Evolutionary conservation across 2,797 vertebrate species (phyloP).

Genomic region (Malacoctenus gilli): DNA sequence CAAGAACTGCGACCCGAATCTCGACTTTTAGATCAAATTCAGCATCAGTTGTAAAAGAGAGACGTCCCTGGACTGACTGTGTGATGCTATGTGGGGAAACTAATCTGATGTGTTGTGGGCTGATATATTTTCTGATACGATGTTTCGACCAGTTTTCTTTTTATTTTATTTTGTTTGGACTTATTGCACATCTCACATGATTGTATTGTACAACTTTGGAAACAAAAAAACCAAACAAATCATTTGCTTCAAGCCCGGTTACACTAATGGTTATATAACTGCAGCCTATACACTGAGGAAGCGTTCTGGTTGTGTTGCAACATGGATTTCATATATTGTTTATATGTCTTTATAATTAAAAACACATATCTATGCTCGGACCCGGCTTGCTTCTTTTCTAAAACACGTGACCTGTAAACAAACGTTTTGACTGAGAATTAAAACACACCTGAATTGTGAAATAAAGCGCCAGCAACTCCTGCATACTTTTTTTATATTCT

Average conservation of each 20-base stretch:
- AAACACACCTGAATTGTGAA: no score
- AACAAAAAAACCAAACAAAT: constrained; percentile 61
- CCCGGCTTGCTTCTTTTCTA: constrained; percentile 64
- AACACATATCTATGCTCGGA: constrained; percentile 83
- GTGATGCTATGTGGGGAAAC: constrained; percentile 47
- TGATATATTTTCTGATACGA: constrained; percentile 61
- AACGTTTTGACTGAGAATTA: neutral
- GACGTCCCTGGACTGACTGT: constrained; percentile 48
- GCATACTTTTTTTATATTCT: no score
- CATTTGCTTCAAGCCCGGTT: constrained; percentile 70
- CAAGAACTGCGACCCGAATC: constrained; percentile 45
- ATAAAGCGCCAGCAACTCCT: neutral
- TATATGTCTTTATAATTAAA: constrained; percentile 95
- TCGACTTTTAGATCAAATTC: constrained; percentile 36
- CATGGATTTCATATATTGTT: constrained; percentile 89
- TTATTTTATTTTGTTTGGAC: constrained; percentile 62
- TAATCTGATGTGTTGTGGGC: constrained; percentile 51
- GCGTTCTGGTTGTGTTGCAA: constrained; percentile 81
- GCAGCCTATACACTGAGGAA: constrained; percentile 64
- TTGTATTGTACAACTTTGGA: constrained; percentile 85
- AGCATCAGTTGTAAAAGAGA: constrained; percentile 1
- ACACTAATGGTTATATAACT: constrained; percentile 60
- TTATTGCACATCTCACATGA: constrained; percentile 83
- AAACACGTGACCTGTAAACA: constrained; percentile 1
- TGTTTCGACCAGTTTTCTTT: constrained; percentile 67